phyloP scores from a whole-genome alignment of 2,113 vertebrate species.

The Malurus alboscapulatus region DNA sequence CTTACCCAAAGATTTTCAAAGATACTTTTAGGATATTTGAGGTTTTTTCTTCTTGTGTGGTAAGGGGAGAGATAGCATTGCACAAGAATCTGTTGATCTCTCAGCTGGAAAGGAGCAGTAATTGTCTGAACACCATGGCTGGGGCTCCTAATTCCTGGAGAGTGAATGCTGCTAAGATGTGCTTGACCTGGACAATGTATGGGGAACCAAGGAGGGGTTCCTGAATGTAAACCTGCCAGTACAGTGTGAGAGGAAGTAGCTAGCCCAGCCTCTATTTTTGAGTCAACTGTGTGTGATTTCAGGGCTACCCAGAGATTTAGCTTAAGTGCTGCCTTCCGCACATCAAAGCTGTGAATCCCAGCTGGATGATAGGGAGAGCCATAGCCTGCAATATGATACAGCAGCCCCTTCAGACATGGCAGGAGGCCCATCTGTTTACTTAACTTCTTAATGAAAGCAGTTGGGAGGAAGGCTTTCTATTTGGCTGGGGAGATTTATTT shows the following conservation, averaged over 20 bases:
- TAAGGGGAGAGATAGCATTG: background rate
- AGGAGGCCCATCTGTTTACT: conserved; percentile 37
- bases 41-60: background rate
- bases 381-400: conserved; percentile 9
- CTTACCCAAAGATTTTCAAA: background rate
- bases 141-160: background rate
- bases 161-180: conserved; percentile 40
- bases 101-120: background rate
- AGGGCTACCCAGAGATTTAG: conserved; percentile 40
- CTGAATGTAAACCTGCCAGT: background rate
- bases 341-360: conserved; percentile 1
- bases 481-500: background rate
- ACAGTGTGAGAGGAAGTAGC: background rate
- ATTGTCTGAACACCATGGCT: background rate
- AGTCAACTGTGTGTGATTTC: conserved; percentile 13
- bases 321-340: conserved; percentile 5
- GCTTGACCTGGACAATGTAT: background rate
- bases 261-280: background rate
- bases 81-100: background rate
- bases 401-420: background rate
- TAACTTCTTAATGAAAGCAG: background rate
- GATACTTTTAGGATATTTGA: background rate
- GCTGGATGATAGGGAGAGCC: background rate
- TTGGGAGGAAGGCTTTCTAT: background rate
- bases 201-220: background rate